phyloP scores from a whole-genome alignment of 2,797 vertebrate genomes.

The Serranus cabrilla region DNA sequence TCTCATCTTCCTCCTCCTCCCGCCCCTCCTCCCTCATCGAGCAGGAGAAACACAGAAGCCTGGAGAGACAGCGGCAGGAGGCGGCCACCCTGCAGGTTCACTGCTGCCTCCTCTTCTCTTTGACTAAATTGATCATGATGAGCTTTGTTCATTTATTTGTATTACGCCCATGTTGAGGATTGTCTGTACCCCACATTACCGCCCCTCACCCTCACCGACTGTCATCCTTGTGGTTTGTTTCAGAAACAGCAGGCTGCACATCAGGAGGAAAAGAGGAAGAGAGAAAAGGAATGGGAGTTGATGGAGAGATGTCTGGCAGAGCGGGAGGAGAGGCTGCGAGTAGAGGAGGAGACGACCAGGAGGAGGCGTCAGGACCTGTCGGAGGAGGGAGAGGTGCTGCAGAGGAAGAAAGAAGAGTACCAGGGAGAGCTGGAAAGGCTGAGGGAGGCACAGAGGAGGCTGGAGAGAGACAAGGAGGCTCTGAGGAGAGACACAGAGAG shows the following conservation, averaged over 20 bases:
- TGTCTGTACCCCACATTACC: not conserved
- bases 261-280: conserved; percentile 86
- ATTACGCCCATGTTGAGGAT: no score
- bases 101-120: not conserved
- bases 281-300: conserved; percentile 88
- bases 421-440: conserved; percentile 90
- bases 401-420: conserved; percentile 86
- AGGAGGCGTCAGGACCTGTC: conserved; percentile 78
- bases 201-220: not conserved
- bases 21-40: conserved; percentile 89
- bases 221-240: not conserved
- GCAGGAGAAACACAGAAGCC: conserved; percentile 94
- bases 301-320: conserved; percentile 85
- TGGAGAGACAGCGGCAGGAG: conserved; percentile 94
- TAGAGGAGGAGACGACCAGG: conserved; percentile 82
- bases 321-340: conserved; percentile 80
- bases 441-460: conserved; percentile 84
- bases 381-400: conserved; percentile 83
- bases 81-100: conserved; percentile 85
- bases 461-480: conserved; percentile 89
- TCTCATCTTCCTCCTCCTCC: conserved; percentile 78
- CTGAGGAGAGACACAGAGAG: conserved; percentile 83
- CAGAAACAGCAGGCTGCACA: conserved; percentile 91
- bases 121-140: no score
- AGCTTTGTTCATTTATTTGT: no score